phyloP scores from a whole-genome alignment of 2,888 invertebrate genomes.

The Leptopterna dolabrata region DNA sequence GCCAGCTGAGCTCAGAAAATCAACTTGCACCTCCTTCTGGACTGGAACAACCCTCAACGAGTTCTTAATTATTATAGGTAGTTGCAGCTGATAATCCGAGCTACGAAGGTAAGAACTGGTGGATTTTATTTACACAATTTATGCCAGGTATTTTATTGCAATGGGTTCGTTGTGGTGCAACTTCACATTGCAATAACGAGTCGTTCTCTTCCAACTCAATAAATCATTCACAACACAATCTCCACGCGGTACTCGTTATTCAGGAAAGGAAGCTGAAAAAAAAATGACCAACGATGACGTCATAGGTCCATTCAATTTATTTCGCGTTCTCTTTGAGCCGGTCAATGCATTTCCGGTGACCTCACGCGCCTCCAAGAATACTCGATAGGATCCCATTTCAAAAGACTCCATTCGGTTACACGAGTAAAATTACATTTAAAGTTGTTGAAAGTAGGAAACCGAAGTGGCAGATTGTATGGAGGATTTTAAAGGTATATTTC shows the following conservation, averaged over 20 bases:
- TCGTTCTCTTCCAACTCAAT: background rate
- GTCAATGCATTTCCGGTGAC: background rate
- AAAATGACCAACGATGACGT: background rate
- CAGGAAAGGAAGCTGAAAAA: background rate
- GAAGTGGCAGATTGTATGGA: no score
- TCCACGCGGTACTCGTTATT: no score
- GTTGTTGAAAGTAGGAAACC: background rate
- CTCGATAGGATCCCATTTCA: background rate
- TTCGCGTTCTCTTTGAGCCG: background rate
- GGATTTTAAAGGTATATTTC: no score
- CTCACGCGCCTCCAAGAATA: background rate
- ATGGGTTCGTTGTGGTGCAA: no score
- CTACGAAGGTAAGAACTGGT: no score
- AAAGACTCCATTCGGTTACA: background rate
- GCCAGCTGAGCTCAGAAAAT: background rate
- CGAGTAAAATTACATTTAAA: background rate
- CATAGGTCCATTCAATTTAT: background rate
- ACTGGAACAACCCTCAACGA: background rate
- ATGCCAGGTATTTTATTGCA: no score
- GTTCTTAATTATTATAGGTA: no score
- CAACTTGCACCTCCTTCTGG: background rate
- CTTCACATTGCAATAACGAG: no score
- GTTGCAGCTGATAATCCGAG: no score
- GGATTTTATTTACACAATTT: no score
- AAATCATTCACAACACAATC: background rate